A percentile compares a stretch with the other conserved stretches of the same genome.
phyloP scores from a whole-genome alignment of 2,113 vertebrate species.

The Bothrops jararaca region DNA sequence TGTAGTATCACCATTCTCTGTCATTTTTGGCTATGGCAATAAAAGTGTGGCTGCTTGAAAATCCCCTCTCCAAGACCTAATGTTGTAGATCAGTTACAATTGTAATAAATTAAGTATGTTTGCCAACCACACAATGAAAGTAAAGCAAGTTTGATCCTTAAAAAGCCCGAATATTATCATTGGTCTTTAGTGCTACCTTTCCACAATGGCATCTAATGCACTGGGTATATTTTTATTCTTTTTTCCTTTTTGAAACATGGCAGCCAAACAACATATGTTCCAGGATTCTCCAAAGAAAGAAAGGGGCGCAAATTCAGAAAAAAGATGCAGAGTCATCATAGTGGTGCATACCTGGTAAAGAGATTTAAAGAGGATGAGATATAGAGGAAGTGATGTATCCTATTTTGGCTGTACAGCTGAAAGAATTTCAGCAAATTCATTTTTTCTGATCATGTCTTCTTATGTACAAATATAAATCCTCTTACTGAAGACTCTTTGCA shows the following conservation, averaged over 20 bases:
- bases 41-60: neutral
- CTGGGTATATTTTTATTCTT: neutral
- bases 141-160: neutral
- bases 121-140: neutral
- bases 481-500: neutral
- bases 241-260: neutral
- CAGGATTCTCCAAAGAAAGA: neutral
- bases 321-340: neutral
- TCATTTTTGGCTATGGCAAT: neutral
- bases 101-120: neutral
- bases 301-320: neutral
- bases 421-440: neutral
- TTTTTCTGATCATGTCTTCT: neutral
- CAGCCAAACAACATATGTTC: neutral
- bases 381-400: neutral
- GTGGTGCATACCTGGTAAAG: neutral
- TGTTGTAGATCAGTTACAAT: neutral
- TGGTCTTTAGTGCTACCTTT: neutral
- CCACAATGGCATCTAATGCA: neutral
- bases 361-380: neutral
- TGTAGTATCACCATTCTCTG: neutral
- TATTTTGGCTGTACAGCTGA: neutral
- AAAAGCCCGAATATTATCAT: neutral
- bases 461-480: conserved; percentile 1
- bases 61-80: neutral